phyloP scores from a whole-genome alignment of 2,113 vertebrate species.

The Pygoscelis antarcticus region DNA sequence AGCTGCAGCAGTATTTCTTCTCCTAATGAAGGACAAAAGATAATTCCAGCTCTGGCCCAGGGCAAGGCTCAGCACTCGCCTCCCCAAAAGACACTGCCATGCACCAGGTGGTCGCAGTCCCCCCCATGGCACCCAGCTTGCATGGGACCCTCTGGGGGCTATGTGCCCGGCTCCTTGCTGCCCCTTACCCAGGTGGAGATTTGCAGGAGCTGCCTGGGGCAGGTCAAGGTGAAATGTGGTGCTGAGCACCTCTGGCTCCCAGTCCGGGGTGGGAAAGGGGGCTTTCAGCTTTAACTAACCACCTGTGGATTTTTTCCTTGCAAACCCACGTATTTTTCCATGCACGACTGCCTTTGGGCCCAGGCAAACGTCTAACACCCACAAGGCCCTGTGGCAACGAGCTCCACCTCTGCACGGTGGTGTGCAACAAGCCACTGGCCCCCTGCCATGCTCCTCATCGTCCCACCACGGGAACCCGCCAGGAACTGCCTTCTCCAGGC shows the following conservation, averaged over 20 bases:
- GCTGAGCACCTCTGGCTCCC: neutral
- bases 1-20: constrained; percentile 65
- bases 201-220: neutral
- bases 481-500: neutral
- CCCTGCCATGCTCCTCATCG: neutral
- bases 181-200: fast-evolving
- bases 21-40: constrained; percentile 41
- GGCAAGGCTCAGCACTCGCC: neutral
- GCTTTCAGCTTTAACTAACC: neutral
- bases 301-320: neutral
- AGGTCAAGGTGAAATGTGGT: fast-evolving
- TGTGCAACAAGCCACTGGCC: fast-evolving
- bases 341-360: fast-evolving
- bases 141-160: neutral
- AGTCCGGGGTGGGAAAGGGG: neutral
- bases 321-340: neutral
- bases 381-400: neutral
- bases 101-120: fast-evolving
- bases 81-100: neutral
- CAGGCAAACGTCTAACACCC: neutral
- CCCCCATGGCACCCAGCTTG: neutral
- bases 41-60: neutral
- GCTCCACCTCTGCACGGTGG: neutral
- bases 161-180: fast-evolving
- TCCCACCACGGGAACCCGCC: neutral